Percentiles rank a stretch among this genome's conserved stretches.
Conservation (phyloP, 2,797 vertebrate species). For the Buphagus erythrorhynchus region DNA sequence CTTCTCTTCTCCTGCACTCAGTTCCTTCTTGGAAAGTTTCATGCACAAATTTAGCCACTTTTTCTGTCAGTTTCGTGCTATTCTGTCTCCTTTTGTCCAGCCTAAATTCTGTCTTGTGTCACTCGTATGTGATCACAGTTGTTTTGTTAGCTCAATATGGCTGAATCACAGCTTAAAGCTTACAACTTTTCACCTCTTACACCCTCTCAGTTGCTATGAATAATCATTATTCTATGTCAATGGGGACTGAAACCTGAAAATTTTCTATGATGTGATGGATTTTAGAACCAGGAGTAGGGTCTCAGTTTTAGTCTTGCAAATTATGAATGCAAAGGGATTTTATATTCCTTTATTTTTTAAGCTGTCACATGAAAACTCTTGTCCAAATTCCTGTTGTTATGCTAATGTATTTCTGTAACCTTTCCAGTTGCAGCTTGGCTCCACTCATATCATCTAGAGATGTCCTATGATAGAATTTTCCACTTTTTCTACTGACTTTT, state of each 20-base stretch:
- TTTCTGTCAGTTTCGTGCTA: neutral
- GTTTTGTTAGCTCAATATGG: neutral
- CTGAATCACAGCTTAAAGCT: neutral
- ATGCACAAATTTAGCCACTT: neutral
- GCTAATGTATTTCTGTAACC: fast-evolving
- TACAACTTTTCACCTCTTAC: neutral
- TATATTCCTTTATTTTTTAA: neutral
- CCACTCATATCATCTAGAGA: neutral
- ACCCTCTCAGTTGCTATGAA: neutral
- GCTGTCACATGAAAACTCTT: neutral
- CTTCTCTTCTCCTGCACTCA: neutral
- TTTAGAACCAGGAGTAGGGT: neutral
- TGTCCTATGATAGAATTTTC: neutral
- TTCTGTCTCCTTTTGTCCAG: neutral
- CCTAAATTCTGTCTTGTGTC: neutral
- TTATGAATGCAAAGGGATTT: neutral
- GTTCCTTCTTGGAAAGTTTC: neutral
- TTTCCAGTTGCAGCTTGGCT: neutral
- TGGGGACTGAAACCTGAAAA: neutral
- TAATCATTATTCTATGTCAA: neutral
- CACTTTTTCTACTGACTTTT: neutral
- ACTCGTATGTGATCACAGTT: neutral
- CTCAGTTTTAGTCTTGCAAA: neutral
- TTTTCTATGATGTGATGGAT: neutral
- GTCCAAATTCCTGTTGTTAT: neutral